A percentile compares a stretch with the other conserved stretches of the same genome.
phyloP scores from a whole-genome alignment of 2,797 vertebrate species.

The Heterohyrax brucei region DNA sequence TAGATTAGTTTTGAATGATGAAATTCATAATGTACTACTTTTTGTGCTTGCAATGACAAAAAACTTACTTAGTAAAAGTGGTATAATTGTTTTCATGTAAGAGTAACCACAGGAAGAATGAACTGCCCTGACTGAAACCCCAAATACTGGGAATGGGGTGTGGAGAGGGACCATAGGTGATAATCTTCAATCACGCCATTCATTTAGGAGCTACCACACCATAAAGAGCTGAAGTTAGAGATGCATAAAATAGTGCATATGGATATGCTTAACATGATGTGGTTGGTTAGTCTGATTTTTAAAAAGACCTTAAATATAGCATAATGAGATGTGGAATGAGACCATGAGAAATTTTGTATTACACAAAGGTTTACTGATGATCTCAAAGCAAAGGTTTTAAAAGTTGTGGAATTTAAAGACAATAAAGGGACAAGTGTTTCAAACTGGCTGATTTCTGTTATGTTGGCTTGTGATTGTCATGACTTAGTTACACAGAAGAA shows the following conservation, averaged over 20 bases:
- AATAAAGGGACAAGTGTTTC: not conserved
- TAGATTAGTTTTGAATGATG: constrained; percentile 6
- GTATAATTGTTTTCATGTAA: constrained; percentile 18
- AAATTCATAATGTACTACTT: constrained; percentile 29
- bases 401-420: constrained; percentile 48
- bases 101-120: not conserved
- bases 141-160: not conserved
- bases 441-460: constrained; percentile 10
- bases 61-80: not conserved
- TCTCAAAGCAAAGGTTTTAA: constrained; percentile 47
- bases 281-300: not conserved
- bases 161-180: not conserved
- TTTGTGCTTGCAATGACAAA: not conserved
- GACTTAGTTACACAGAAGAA: not conserved
- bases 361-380: constrained; percentile 30
- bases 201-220: not conserved
- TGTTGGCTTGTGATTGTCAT: not conserved
- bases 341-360: constrained; percentile 6
- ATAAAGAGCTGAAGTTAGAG: not conserved
- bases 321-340: constrained; percentile 15
- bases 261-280: too few relatives aligned
- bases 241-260: not conserved
- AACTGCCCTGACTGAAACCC: not conserved
- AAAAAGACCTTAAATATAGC: not conserved
- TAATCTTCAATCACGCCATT: not conserved